These are phyloP conservation scores for Ptychochromis oligacanthus DNA, from an alignment of 2,113 vertebrate species.

Conservation along the genomic window DNA sequence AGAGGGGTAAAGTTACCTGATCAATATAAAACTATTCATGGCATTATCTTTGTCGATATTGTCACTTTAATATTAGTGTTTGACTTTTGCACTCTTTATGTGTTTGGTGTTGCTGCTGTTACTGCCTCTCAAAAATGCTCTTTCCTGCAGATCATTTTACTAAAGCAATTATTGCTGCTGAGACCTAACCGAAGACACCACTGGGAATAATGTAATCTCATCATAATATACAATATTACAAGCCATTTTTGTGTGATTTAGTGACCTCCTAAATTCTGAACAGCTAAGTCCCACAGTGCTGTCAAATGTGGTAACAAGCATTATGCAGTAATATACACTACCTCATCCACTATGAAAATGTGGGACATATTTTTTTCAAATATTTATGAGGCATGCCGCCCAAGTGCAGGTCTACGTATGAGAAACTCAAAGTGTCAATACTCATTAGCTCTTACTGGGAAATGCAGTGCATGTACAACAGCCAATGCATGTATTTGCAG, in stretches of 20 bases:
- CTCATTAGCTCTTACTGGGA: constrained; percentile 4
- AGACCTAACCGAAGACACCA: background rate
- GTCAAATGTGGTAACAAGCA: background rate
- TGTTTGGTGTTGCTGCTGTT: background rate
- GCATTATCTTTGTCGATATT: background rate
- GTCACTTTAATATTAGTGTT: background rate
- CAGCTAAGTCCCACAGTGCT: background rate
- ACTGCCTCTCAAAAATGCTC: background rate
- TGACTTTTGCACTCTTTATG: background rate
- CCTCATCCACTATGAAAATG: background rate
- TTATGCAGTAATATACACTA: background rate
- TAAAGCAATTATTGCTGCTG: background rate
- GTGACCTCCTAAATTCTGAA: background rate
- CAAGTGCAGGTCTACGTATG: background rate
- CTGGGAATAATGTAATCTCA: background rate
- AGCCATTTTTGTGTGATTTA: background rate
- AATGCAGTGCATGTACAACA: background rate
- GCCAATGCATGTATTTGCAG: background rate
- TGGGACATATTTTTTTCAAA: background rate
- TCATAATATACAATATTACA: background rate
- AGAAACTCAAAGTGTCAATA: background rate
- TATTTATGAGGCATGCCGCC: background rate
- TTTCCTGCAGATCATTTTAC: background rate
- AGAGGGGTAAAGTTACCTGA: background rate
- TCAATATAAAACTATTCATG: background rate